Percentiles rank a stretch among this genome's conserved stretches.
These are phyloP conservation scores for Brachionus rotundiformis DNA, from an alignment of 1,140 invertebrate species.

Conservation along the genomic window DNA sequence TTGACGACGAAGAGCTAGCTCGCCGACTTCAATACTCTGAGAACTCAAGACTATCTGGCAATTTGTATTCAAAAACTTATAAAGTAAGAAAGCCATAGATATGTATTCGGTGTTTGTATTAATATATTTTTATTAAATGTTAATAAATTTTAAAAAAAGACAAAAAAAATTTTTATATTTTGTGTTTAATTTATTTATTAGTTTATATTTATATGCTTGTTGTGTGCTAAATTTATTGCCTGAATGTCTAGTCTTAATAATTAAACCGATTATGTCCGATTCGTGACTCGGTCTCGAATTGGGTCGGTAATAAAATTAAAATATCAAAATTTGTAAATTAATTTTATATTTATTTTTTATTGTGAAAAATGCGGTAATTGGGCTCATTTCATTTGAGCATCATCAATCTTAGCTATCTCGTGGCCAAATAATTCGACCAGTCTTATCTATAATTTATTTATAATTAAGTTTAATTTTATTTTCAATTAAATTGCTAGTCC, in stretches of 20 bases:
- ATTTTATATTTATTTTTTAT: not conserved
- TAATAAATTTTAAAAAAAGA: constrained; percentile 1
- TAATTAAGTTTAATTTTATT: not conserved
- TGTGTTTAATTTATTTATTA: constrained; percentile 6
- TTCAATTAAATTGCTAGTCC: not conserved
- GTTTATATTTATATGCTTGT: not conserved
- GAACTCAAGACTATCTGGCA: not conserved
- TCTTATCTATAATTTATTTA: not conserved
- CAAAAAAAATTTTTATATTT: not conserved
- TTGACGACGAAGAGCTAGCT: constrained; percentile 25
- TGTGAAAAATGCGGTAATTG: not conserved
- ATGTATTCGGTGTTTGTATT: not conserved
- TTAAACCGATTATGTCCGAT: constrained; percentile 7
- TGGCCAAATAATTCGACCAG: not conserved
- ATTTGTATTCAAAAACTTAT: not conserved
- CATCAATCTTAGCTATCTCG: not conserved
- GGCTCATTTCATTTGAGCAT: not conserved
- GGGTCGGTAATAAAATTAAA: not conserved
- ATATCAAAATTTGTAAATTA: not conserved
- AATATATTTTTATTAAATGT: constrained; percentile 6
- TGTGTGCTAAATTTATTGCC: not conserved
- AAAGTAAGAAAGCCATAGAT: constrained; percentile 23
- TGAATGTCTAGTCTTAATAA: not conserved
- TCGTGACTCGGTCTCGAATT: not conserved
- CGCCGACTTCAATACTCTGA: constrained; percentile 1